Evolutionary conservation across 2,888 invertebrate species (phyloP), one percentile per base, ranked within the genome.

Genomic region (Drosophila quinaria): DNA sequence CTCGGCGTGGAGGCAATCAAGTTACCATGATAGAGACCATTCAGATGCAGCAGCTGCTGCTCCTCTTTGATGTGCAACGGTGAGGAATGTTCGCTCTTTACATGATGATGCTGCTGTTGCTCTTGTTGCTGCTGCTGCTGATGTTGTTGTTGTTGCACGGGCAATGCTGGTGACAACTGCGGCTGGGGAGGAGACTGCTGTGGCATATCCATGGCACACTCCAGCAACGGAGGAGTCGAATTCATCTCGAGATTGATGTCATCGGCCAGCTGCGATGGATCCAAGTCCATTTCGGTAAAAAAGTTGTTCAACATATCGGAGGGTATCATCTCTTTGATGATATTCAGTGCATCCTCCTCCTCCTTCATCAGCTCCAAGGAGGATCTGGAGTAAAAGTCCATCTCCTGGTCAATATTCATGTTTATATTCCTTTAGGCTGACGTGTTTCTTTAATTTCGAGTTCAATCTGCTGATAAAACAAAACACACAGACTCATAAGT

Each of bases 321-420:
- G 35, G 92, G 89, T 65, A 92, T 87, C 87, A 92, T 91, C 49
- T 92, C 93, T 37, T 92, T 92, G 9, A 92, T 90, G 4, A 92
- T 86, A 10, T 92, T 91, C 6, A 92, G 81, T 0, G 92, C 90
- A 74, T 92, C 92, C 62, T 92, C 92, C 54, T 92, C 90, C 61
- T 92, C 90, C 69, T 91, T 91, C 68, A 92, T 91, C 47, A 92
- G 74, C 46, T 92, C 92, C 63, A 91, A 10, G 31, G 49, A 50
- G 41, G 22, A 49, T 39, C n/a, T 80, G 47, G 83, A 80, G 51
- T 89, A 85, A 5, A 90, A 75, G 54, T 91, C 91, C 87, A 92
- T 89, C 51, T 90, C 91, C 63, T 91, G 75, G 68, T 90, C 89
- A 70, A 83, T 81, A 55, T 88, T 83, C 84, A 88, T 88, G 17